Conservation (phyloP, 1,140 invertebrate genomes). For the Drosophila saltans region DNA sequence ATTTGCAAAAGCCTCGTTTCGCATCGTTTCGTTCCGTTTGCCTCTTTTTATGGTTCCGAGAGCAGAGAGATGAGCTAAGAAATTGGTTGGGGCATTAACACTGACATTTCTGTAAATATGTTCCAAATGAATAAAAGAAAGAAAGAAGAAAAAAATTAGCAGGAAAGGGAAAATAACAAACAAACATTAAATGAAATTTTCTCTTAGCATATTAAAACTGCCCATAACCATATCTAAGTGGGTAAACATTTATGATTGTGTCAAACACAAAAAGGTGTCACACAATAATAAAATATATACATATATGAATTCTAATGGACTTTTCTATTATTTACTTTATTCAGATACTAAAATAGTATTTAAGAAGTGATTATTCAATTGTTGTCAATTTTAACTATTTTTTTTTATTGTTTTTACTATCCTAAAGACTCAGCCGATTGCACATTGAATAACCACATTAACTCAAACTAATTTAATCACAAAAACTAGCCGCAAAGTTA, state of each 20-base stretch:
- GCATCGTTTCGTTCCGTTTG: slow-evolving; percentile 22
- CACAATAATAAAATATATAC: neutral
- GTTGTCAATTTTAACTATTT: neutral
- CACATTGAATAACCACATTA: too few relatives aligned
- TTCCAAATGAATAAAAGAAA: slow-evolving; percentile 36
- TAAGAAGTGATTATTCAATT: neutral
- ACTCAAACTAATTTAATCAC: too few relatives aligned
- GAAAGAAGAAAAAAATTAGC: neutral
- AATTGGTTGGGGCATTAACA: slow-evolving; percentile 57
- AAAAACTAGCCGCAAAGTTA: too few relatives aligned
- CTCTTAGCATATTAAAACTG: slow-evolving; percentile 12
- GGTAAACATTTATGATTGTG: slow-evolving; percentile 6
- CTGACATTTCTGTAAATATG: slow-evolving; percentile 59
- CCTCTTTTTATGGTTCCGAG: slow-evolving; percentile 29
- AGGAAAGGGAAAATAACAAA: slow-evolving; percentile 1
- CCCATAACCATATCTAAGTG: slow-evolving; percentile 9
- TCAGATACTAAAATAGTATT: neutral
- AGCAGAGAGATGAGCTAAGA: slow-evolving; percentile 45
- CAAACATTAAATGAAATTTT: slow-evolving; percentile 8
- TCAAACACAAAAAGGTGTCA: neutral
- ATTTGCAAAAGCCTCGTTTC: slow-evolving; percentile 21
- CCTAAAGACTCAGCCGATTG: neutral
- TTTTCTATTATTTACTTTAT: neutral
- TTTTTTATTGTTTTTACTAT: neutral
- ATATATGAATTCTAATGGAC: neutral